Base-by-base conservation (phyloP, 2,888 invertebrate genomes). In the Chrysina gloriosa region DNA sequence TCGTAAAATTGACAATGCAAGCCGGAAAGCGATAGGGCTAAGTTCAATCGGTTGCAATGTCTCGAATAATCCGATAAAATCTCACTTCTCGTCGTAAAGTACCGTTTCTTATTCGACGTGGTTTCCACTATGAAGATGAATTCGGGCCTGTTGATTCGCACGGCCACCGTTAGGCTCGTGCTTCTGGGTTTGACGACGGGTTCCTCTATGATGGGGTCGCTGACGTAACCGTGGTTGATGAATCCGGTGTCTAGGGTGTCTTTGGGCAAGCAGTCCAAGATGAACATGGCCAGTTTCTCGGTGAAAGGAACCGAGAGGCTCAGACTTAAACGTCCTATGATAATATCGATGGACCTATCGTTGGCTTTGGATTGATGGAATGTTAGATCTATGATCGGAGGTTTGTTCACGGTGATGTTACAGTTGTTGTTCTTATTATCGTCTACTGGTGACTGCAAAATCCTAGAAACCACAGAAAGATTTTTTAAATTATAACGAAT, bases 71-170 rank as follows among this genome's bases (percentile, higher is more conserved):
- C 92, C 0, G 91, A 84, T 16, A 90, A 84, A 7, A 92, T 84
- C 80, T 92, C 92, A 0, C 89, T 86, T 73, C 92, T 87, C 5
- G 93, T 84, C 7, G 93, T 86, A 70, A 83, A 83, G 70, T 81
- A 82, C 65, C 83, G 73, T 73, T 81, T 81, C 56, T 80, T 88
- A 19, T 86, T 87, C 39, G 88, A 87, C 5, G 86, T 86, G n/a
- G 87, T 83, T 74, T 89, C 89, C 0, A 91, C 90, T 78, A 92
- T 89, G 74, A 94, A 86, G 82, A 93, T 88, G 54, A 94, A 85
- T 82, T 94, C 93, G 0, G 94, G 93, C 77, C 91, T 89, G 27
- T 92, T 89, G 74, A 93, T 87, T 75, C 92, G 88, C 21, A 92
- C 84, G 0, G 91, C 91, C 72, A 94, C 83, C 0, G 91, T 89